Percentiles rank a stretch among this genome's conserved stretches.
Conservation (phyloP, 2,888 invertebrate species). For the Protonemura montana region DNA sequence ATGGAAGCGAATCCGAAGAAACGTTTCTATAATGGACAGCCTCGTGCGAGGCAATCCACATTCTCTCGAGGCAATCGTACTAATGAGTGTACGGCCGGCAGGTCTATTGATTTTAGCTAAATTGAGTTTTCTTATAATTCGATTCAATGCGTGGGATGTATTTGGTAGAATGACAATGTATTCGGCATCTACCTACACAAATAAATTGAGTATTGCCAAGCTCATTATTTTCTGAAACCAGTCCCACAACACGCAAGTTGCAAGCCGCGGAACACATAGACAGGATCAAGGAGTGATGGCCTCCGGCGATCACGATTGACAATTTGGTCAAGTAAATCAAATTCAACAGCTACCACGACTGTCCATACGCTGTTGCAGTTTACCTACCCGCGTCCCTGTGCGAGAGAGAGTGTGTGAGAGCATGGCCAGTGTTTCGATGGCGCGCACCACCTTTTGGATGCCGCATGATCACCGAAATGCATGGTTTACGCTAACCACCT, state of each 20-base stretch:
- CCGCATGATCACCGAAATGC: neutral
- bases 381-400: neutral
- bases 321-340: conserved; percentile 40
- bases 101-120: conserved; percentile 13
- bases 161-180: conserved; percentile 28
- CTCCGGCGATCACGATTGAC: conserved; percentile 37
- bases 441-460: neutral
- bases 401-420: conserved; percentile 1
- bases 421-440: neutral
- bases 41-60: neutral
- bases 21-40: neutral
- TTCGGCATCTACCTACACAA: conserved; percentile 31
- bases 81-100: neutral
- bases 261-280: conserved; percentile 1
- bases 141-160: conserved; percentile 31
- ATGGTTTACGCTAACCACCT: neutral
- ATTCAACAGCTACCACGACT: conserved; percentile 33
- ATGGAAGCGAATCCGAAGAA: neutral
- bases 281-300: conserved; percentile 28
- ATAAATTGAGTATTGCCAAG: conserved; percentile 27
- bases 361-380: conserved; percentile 2
- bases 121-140: conserved; percentile 23
- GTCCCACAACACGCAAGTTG: conserved; percentile 27
- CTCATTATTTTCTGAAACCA: conserved; percentile 33
- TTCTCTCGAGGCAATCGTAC: neutral